Percentiles rank a stretch among this genome's conserved stretches.
phyloP scores from a whole-genome alignment of 2,113 vertebrate genomes.

The Marmota flaviventris region DNA sequence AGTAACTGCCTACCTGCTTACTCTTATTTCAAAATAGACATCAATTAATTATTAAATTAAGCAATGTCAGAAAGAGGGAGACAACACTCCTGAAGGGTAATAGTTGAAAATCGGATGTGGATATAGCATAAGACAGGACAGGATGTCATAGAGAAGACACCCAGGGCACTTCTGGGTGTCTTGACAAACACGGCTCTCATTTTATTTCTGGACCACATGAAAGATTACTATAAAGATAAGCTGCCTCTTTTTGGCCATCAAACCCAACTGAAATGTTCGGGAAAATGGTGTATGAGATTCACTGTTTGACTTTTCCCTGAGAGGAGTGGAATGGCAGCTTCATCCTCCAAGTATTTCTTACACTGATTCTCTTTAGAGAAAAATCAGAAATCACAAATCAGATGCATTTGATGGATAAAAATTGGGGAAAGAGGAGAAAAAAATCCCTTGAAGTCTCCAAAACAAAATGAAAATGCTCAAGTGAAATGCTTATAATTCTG shows the following conservation, averaged over 20 bases:
- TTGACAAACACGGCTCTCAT: not conserved
- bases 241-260: constrained; percentile 54
- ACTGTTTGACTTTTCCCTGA: constrained; percentile 36
- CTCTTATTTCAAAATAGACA: constrained; percentile 2
- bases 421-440: not conserved
- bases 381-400: not conserved
- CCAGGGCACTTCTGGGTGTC: not conserved
- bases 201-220: constrained; percentile 31
- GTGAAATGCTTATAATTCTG: constrained; percentile 4
- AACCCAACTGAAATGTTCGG: constrained; percentile 59
- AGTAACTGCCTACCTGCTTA: not conserved
- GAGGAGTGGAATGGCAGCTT: constrained; percentile 36
- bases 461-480: constrained; percentile 59
- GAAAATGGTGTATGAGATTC: not conserved
- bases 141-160: constrained; percentile 13
- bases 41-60: constrained; percentile 56
- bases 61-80: not conserved
- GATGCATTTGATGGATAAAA: constrained; percentile 6
- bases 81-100: not conserved
- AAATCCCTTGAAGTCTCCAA: constrained; percentile 35
- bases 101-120: not conserved
- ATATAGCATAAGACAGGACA: not conserved
- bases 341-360: constrained; percentile 34
- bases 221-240: not conserved
- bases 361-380: not conserved